Evolutionary conservation across 2,888 invertebrate genomes (phyloP), one percentile per base, ranked within the genome.

Genomic region (Ichneumoninae sp.): DNA sequence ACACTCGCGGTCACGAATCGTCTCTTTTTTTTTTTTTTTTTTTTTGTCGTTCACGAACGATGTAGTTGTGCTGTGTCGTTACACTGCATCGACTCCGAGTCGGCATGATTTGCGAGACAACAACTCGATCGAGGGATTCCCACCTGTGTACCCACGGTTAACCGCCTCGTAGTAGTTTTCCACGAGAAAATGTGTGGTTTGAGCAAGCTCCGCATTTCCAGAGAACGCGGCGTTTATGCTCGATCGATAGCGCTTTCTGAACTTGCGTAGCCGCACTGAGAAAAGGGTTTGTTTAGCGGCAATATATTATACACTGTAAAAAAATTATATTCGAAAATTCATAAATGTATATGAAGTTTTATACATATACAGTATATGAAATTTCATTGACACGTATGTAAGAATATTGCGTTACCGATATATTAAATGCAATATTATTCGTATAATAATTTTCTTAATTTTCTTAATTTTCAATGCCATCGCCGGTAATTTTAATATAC

Each of bases 91-190:
- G 62, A 62, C 47, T 62, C n/a, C 19, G 69, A 70, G 22, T 69
- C 60, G 77, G 30, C 33, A 22, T 36, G 69, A 78, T 78, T 57
- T 62, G 69, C 60, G 69, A 72, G 54, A 50, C 57, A 16, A 69
- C 40, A 52, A 65, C n/a, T 22, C 50, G 33, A 30, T 72, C 19
- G 19, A 33, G 19, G 19, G 30, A 60, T 26, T 54, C 36, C 57
- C 88, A 90, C 87, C 89, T 90, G 89, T 88, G 84, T 87, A 87
- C 82, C 84, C 84, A 72, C 83, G 90, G 89, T 69, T 90, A 89
- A 89, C 86, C 65, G 62, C 52, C 72, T 47, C 72, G 82, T 66
- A 83, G 87, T 88, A 87, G 85, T 83, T 90, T 87, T 88, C 86
- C 87, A 82, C 76, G 65, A 80, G 71, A 57, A 65, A 60, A 65